phyloP scores from a whole-genome alignment of 2,797 vertebrate species.

The Onychomys torridus region DNA sequence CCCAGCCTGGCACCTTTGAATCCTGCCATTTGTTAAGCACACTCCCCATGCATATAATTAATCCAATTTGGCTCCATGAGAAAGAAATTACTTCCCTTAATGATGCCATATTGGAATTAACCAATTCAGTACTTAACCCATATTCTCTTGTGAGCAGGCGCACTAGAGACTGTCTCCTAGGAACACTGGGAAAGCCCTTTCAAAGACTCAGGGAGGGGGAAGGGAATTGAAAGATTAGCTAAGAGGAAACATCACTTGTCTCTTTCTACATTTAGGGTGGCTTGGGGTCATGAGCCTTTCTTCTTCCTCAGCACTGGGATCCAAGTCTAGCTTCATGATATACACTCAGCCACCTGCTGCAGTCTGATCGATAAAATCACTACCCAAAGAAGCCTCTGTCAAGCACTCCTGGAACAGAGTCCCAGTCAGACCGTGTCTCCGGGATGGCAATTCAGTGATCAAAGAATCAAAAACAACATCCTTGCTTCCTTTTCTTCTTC shows the following conservation, averaged over 20 bases:
- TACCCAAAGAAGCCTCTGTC: slow-evolving; percentile 73
- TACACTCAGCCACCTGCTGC: slow-evolving; percentile 55
- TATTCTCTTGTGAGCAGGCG: background rate
- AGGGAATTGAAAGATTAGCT: background rate
- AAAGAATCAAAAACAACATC: slow-evolving; percentile 68
- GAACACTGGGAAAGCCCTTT: background rate
- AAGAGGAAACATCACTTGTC: background rate
- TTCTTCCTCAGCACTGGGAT: background rate
- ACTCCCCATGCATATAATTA: slow-evolving; percentile 56
- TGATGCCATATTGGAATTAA: slow-evolving; percentile 64
- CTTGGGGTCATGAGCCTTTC: slow-evolving; percentile 44
- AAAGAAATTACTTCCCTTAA: slow-evolving; percentile 67
- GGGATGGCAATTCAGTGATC: slow-evolving; percentile 71
- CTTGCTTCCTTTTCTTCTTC: background rate
- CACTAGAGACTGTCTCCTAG: background rate
- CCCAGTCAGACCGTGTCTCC: slow-evolving; percentile 81
- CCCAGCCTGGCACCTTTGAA: slow-evolving; percentile 57
- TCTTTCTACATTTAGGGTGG: background rate
- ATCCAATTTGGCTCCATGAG: slow-evolving; percentile 72
- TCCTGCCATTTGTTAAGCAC: background rate
- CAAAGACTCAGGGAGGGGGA: background rate
- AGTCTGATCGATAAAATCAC: slow-evolving; percentile 80
- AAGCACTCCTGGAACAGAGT: slow-evolving; percentile 67
- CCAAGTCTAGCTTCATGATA: slow-evolving; percentile 57
- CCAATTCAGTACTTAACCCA: background rate